Base-by-base conservation (phyloP, 2,797 vertebrate genomes). In the Capromys pilorides region DNA sequence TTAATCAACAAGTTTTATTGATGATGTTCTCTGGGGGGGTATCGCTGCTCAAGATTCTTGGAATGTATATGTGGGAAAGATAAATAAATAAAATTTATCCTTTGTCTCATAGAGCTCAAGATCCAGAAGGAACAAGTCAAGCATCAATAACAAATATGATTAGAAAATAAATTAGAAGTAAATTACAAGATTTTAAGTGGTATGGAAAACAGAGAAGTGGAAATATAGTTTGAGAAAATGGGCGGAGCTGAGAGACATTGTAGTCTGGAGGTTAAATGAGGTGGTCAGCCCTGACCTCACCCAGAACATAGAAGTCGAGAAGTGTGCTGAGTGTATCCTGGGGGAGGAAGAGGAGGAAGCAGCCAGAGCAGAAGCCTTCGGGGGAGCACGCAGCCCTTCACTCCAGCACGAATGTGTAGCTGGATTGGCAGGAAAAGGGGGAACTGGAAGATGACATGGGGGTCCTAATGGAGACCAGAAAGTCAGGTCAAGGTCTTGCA, bases 121-220 rank as follows among this genome's bases (percentile, higher is more conserved):
- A 69, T 92, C 45, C 78, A 67, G 39, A 84, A 77, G 51, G 45
- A 83, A 36, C 4, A 2, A 88, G 33, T 59, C 51, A 92, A 49
- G n/a, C 83, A 82, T 36, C 80, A 91, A 67, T 14, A 81, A 67
- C 45, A 77, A 69, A 24, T 75, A 6, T 62, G 91, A 93, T 8
- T 13, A 14, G 73, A 86, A 84, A 82, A 64, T 54, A 78, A 92
- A 78, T 91, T 36, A 71, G 22, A 77, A 28, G 62, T 33, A n/a
- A 94, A 75, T 89, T 45, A 41, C 51, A 94, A 89, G 51, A 45
- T 88, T 86, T n/a, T 57, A 81, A 39, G 83, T 45, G n/a, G 21
- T 71, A 91, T 22, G 2, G 36, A 16, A 36, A 19, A 79, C 89
- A 84, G 18, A 39, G 89, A 88, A 6, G 28, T 21, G 0, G 8